These are phyloP conservation scores for Pegoplata infirma DNA, from an alignment of 2,888 invertebrate genomes.

Conservation along the genomic window DNA sequence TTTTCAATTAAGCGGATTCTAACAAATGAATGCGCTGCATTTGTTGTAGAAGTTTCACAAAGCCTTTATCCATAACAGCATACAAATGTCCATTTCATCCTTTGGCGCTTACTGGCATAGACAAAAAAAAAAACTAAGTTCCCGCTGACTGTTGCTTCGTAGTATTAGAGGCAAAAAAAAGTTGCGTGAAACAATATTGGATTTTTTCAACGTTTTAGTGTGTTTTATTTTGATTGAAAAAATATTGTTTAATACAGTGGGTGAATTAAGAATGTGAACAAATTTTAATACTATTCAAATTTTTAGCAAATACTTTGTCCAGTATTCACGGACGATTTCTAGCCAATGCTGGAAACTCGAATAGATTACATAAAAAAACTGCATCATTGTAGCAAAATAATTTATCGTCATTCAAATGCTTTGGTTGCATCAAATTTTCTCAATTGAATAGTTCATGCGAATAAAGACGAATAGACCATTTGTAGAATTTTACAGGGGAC, in stretches of 20 bases:
- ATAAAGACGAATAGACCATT: no score
- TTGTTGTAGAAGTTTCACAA: conserved; percentile 44
- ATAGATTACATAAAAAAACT: no score
- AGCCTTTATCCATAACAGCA: conserved; percentile 13
- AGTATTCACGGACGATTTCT: no score
- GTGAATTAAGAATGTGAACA: neutral
- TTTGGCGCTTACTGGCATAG: conserved; percentile 12
- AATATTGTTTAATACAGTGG: conserved; percentile 1
- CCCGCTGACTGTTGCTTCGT: conserved; percentile 38
- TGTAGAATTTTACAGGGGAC: no score
- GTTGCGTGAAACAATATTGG: conserved; percentile 33
- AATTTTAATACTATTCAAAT: neutral
- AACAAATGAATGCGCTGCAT: conserved; percentile 63
- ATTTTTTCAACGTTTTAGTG: conserved; percentile 26
- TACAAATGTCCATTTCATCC: conserved; percentile 35
- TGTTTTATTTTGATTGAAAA: conserved; percentile 44
- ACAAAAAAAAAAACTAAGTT: conserved; percentile 18
- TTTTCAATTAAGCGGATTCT: conserved; percentile 63
- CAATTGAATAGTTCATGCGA: no score
- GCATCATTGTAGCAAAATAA: no score
- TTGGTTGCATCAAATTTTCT: no score
- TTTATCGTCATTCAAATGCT: no score
- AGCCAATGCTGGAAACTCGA: no score
- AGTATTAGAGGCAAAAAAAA: conserved; percentile 17
- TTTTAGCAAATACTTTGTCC: neutral